Percentiles rank a stretch among this genome's conserved stretches.
These are phyloP conservation scores for Nebria ingens DNA, from an alignment of 1,140 invertebrate species.

Conservation along the genomic window DNA sequence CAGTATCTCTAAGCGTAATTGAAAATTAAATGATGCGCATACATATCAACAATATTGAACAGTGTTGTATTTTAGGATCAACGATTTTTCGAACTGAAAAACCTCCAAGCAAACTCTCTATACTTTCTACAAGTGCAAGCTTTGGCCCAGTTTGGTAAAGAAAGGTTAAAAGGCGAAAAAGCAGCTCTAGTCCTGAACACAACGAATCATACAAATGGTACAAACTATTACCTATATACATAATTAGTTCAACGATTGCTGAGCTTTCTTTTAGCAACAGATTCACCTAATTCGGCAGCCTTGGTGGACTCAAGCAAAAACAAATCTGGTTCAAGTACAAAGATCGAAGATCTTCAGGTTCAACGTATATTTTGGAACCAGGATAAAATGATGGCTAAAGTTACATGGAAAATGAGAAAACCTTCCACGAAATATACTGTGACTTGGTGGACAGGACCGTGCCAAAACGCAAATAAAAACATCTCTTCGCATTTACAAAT, in stretches of 20 bases:
- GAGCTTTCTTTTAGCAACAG: background rate
- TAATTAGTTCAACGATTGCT: too few species aligned
- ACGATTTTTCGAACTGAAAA: constrained; percentile 44
- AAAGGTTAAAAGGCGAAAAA: constrained; percentile 54
- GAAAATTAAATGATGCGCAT: too few species aligned
- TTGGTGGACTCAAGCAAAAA: constrained; percentile 3
- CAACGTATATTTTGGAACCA: constrained; percentile 41
- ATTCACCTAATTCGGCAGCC: constrained; percentile 14
- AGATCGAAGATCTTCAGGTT: constrained; percentile 37
- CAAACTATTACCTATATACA: constrained; percentile 11
- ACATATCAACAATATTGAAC: too few species aligned
- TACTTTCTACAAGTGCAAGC: constrained; percentile 65
- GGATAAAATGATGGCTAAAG: constrained; percentile 37
- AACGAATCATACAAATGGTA: constrained; percentile 39
- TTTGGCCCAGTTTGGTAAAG: constrained; percentile 48
- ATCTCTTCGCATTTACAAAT: constrained; percentile 20
- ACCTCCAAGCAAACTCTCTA: constrained; percentile 49
- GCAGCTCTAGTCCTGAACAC: constrained; percentile 54
- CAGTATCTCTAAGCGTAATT: too few species aligned
- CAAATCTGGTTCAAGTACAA: constrained; percentile 24
- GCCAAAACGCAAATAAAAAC: constrained; percentile 14
- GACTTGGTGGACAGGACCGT: constrained; percentile 24
- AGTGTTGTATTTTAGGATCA: constrained; percentile 41
- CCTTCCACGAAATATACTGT: constrained; percentile 20
- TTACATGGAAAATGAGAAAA: constrained; percentile 35